These are phyloP conservation scores for Linyphia triangularis DNA, from an alignment of 2,888 invertebrate species.

Conservation along the genomic window DNA sequence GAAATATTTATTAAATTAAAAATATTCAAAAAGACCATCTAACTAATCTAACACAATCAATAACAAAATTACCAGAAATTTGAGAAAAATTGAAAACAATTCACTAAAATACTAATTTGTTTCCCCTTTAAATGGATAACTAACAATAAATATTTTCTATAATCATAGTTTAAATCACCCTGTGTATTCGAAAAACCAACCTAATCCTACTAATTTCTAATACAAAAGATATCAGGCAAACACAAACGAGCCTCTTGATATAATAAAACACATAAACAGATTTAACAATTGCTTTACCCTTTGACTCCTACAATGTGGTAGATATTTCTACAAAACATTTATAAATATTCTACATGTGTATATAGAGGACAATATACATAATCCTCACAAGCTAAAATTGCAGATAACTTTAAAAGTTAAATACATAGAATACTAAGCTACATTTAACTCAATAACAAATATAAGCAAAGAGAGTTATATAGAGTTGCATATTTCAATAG, in stretches of 20 bases:
- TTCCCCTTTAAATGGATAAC: not conserved
- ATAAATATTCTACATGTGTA: not conserved
- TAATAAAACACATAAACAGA: not conserved
- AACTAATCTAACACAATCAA: not conserved
- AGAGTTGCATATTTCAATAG: slow-evolving; percentile 11
- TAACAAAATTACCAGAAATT: not conserved
- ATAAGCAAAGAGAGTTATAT: not conserved
- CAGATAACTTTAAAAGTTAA: not conserved
- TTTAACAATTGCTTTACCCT: not conserved
- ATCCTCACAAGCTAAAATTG: not conserved
- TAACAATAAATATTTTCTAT: no score
- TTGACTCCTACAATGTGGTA: not conserved
- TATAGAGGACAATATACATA: not conserved
- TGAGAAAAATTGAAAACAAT: not conserved
- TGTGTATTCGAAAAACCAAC: not conserved
- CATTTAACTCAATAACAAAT: not conserved
- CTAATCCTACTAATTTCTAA: not conserved
- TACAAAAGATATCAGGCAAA: not conserved
- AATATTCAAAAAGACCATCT: not conserved
- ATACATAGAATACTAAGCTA: not conserved
- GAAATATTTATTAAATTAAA: not conserved
- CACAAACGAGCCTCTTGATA: not conserved
- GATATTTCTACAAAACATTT: not conserved
- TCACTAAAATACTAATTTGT: not conserved
- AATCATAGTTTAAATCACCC: no score